Percentiles rank a stretch among this genome's conserved stretches.
Conservation (phyloP, 2,113 vertebrate genomes). For the Lonchura striata region DNA sequence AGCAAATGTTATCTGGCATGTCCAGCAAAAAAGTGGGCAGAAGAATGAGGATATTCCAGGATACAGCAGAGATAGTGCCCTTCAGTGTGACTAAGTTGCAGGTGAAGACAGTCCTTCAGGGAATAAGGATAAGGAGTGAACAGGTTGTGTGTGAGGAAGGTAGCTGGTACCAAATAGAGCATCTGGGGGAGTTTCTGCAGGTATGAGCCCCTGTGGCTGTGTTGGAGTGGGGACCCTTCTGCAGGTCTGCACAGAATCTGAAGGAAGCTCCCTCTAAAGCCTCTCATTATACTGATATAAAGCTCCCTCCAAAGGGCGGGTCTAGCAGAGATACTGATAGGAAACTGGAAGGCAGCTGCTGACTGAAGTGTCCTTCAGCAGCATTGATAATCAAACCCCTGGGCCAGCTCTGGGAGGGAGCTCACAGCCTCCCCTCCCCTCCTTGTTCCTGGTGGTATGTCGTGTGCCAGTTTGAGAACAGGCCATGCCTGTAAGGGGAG, state of each 20-base stretch:
- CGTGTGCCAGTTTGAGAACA: neutral
- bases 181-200: neutral
- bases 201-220: neutral
- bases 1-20: neutral
- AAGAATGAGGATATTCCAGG: neutral
- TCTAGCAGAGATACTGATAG: neutral
- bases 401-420: neutral
- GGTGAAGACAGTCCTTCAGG: neutral
- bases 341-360: neutral
- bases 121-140: neutral
- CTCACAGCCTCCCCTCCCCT: neutral
- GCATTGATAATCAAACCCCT: neutral
- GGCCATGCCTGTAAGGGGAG: neutral
- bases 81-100: neutral
- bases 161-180: neutral
- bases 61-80: neutral
- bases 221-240: neutral
- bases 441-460: neutral
- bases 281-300: neutral
- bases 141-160: fast-evolving
- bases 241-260: neutral
- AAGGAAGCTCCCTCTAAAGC: neutral
- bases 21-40: neutral
- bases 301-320: neutral
- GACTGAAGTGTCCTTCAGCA: neutral